Evolutionary conservation across 2,888 invertebrate genomes (phyloP).

Genomic region (Axea sp.): DNA sequence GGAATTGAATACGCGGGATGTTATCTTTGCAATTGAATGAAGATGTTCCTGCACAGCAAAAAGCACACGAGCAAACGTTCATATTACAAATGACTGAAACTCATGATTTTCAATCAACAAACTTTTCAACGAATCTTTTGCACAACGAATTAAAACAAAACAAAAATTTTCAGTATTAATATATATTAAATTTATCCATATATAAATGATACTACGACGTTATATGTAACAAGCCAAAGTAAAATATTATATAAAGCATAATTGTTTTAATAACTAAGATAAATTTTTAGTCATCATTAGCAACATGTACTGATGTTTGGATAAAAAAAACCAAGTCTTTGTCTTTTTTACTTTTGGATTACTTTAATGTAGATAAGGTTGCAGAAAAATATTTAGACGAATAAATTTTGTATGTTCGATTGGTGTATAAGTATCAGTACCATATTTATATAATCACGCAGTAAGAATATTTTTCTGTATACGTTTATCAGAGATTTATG

Average conservation of each 20-base stretch:
- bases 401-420: background rate
- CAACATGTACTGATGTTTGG: constrained; percentile 11
- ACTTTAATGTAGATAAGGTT: background rate
- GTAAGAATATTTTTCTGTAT: background rate
- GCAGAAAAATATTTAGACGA: constrained; percentile 3
- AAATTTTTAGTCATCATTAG: constrained; percentile 29
- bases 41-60: constrained; percentile 19
- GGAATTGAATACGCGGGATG: constrained; percentile 38
- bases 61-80: background rate
- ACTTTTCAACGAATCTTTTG: constrained; percentile 22
- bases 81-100: constrained; percentile 19
- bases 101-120: background rate
- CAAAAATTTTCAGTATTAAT: constrained; percentile 45
- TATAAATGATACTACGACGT: constrained; percentile 36
- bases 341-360: background rate
- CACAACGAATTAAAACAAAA: constrained; percentile 11
- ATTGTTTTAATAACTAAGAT: constrained; percentile 30
- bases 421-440: background rate
- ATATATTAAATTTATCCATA: constrained; percentile 26
- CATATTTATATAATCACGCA: background rate
- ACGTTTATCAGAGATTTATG: background rate
- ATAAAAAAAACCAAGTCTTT: constrained; percentile 2
- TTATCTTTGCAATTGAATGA: constrained; percentile 19
- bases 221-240: constrained; percentile 48
- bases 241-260: constrained; percentile 30